phyloP scores from a whole-genome alignment of 92 coral and sea anemone species.

The Bergia puertoricense region DNA sequence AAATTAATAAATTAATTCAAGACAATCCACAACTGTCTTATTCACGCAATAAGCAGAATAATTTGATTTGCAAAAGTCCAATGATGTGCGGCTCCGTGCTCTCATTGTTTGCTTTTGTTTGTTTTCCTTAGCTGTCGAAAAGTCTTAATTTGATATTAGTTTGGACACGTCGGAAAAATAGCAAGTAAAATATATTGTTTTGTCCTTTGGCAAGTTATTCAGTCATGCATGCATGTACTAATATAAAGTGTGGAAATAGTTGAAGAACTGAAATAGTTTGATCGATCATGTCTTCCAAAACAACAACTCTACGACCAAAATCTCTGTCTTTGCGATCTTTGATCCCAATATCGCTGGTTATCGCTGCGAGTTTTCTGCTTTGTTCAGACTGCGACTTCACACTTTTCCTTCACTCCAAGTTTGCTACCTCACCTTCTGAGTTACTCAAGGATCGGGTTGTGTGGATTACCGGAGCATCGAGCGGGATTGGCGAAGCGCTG shows the following conservation, averaged over 20 bases:
- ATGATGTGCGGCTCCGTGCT: neutral
- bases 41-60: neutral
- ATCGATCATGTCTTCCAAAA: slow-evolving; percentile 21
- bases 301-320: neutral
- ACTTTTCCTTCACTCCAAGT: slow-evolving; percentile 72
- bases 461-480: slow-evolving; percentile 99
- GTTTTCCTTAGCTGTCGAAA: neutral
- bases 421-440: slow-evolving; percentile 72
- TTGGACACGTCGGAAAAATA: neutral
- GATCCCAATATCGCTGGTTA: neutral
- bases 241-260: neutral
- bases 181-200: neutral
- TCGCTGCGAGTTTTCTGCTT: neutral
- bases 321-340: neutral
- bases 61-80: neutral
- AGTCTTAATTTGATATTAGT: neutral
- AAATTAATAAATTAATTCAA: too few species aligned
- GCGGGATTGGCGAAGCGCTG: slow-evolving; percentile 92
- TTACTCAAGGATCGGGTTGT: slow-evolving; percentile 80
- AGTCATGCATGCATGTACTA: neutral
- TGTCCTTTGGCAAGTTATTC: neutral
- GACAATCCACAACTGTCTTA: neutral
- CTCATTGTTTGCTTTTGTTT: neutral
- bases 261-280: neutral
- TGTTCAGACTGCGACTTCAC: slow-evolving; percentile 75